phyloP scores from a whole-genome alignment of 2,888 invertebrate genomes.

The Copidosoma aretas region DNA sequence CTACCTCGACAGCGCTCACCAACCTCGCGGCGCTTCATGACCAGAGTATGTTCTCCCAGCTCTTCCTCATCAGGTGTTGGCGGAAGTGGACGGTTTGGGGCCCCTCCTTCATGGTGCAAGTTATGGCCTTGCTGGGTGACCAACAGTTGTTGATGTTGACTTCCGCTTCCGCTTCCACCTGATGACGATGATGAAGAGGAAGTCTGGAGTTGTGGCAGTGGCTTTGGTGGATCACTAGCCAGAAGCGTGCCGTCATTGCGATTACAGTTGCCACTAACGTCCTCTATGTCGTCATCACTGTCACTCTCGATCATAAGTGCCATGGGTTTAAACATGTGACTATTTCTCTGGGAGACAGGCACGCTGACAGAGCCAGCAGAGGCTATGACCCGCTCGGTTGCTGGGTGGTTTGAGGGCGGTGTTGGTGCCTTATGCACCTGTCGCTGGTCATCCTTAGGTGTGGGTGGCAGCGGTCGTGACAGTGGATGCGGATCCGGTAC shows the following conservation, averaged over 20 bases:
- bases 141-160: constrained; percentile 51
- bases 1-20: constrained; percentile 58
- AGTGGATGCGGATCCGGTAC: constrained; percentile 87
- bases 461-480: constrained; percentile 84
- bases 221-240: constrained; percentile 96
- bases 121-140: constrained; percentile 39
- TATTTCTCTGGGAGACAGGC: constrained; percentile 79
- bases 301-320: constrained; percentile 66
- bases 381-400: constrained; percentile 26
- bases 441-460: constrained; percentile 71
- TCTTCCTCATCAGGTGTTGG: constrained; percentile 95
- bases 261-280: constrained; percentile 83
- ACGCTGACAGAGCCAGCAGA: constrained; percentile 57
- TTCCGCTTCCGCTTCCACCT: not conserved
- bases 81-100: constrained; percentile 91
- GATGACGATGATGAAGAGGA: constrained; percentile 55
- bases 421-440: constrained; percentile 60
- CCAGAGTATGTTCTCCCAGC: constrained; percentile 85
- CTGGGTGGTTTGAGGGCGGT: constrained; percentile 60
- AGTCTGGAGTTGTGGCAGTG: constrained; percentile 71
- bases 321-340: constrained; percentile 89
- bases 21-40: constrained; percentile 79
- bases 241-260: constrained; percentile 93
- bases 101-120: constrained; percentile 67
- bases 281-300: constrained; percentile 83